Evolutionary conservation across 2,797 vertebrate genomes (phyloP).

Genomic region (Acrossocheilus fasciatus): DNA sequence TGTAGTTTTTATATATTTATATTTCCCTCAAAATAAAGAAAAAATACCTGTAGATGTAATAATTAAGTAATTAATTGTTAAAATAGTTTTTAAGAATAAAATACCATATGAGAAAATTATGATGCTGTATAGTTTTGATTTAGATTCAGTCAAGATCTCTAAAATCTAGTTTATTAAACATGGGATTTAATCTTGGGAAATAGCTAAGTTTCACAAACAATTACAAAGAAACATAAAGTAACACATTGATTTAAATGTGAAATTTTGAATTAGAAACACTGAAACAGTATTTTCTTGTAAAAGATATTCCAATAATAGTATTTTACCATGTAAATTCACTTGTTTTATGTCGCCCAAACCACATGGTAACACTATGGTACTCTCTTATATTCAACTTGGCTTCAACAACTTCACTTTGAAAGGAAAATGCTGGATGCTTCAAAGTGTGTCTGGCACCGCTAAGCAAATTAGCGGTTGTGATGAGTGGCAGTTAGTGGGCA

Average conservation of each 20-base stretch:
- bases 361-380: background rate
- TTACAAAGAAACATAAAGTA: background rate
- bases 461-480: constrained; percentile 23
- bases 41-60: background rate
- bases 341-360: background rate
- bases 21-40: background rate
- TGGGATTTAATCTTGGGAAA: background rate
- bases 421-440: constrained; percentile 1
- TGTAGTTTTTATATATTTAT: background rate
- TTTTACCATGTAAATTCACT: background rate
- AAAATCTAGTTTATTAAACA: background rate
- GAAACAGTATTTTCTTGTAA: background rate
- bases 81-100: background rate
- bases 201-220: background rate
- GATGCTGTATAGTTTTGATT: background rate
- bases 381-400: background rate
- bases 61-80: background rate
- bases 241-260: background rate
- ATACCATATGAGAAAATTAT: background rate
- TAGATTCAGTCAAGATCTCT: background rate
- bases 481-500: constrained; percentile 24
- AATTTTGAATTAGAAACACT: background rate
- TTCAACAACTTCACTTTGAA: background rate
- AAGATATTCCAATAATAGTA: background rate
- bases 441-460: constrained; percentile 12